Evolutionary conservation across 2,888 invertebrate species (phyloP), one percentile per base, ranked within the genome.

Genomic region (Agrotis ipsilon): DNA sequence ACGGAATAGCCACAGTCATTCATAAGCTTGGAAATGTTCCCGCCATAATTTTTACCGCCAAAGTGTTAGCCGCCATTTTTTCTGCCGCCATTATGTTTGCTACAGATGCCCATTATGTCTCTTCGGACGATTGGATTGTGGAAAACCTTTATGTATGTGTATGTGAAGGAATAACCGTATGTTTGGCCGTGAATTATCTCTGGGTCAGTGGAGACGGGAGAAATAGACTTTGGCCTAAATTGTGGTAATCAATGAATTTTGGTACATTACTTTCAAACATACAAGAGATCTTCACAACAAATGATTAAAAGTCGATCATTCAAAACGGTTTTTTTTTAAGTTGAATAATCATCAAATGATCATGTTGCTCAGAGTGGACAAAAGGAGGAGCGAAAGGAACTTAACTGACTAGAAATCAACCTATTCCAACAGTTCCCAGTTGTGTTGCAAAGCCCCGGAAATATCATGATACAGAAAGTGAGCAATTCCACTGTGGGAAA

Each of bases 41-140:
- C 51, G 32, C 69, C 52, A 62, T 65, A 21, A 49, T 64, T 60
- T 52, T 39, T n/a, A n/a, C 69, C 62, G 57, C 68, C 21, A 54
- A 32, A 63, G 5, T 21, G n/a, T 43, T 64, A 7, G 11, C 27
- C 5, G 54, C 54, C 54, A 54, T 52, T n/a, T 54, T 52, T 54
- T 54, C n/a, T 54, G 18, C 55, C 55, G 63, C 64, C 57, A 61
- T 48, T 54, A 59, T 65, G 32, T 65, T 75, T 9, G 24, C 48
- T 54, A 19, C 70, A 55, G 59, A 65, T 80, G 51, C 19, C 19
- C 21, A 48, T 59, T 75, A 61, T 49, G 65, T 51, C 49, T 55
- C 32, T 62, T 32, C n/a, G 21, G 46, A 48, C 16, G 55, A 27
- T 51, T 16, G 24, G 19, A 45, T 49, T 45, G 52, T 46, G 74